Evolutionary conservation across 2,888 invertebrate species (phyloP), one percentile per base, ranked within the genome.

Genomic region (Zygothrica quintamaculata): DNA sequence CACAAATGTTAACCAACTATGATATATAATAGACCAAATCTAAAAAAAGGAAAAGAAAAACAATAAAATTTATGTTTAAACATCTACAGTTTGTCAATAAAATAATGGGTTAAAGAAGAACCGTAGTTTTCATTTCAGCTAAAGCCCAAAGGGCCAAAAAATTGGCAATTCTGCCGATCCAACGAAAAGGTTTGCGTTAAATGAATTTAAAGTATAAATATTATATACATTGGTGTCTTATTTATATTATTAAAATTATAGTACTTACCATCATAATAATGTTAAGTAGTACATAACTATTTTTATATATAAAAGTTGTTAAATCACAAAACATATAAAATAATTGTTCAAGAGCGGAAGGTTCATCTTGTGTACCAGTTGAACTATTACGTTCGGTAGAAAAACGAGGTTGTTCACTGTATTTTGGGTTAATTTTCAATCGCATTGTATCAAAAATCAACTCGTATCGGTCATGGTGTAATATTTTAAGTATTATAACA

Each of bases 21-120:
- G 98, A 91, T 97, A 99, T 88, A 98, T 96, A 89, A 99, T 98
- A 89, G 98, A 98, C 99, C 99, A 99, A 1, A 97, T 96, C 97
- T 98, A 91, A 90, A 92, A 92, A 40, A 16, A 2, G 18, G 4
- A 6, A 1, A 9, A 6, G 26, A 40, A 22, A 7, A 8, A 26
- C 22, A 22, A 12, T 12, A 18, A 1, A n/a, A 33, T 31, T 1
- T 12, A 33, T 9, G 15, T 8, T 18, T 13, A 40, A 51, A 40
- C n/a, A n/a, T n/a, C n/a, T n/a, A n/a, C n/a, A n/a, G n/a, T n/a
- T n/a, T n/a, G n/a, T n/a, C n/a, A n/a, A n/a, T n/a, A n/a, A n/a
- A n/a, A n/a, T n/a, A n/a, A n/a, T n/a, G n/a, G n/a, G n/a, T n/a
- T n/a, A n/a, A n/a, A n/a, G n/a, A n/a, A n/a, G n/a, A n/a, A n/a